Evolutionary conservation across 2,113 vertebrate species (phyloP).

Genomic region (Rana temporaria): DNA sequence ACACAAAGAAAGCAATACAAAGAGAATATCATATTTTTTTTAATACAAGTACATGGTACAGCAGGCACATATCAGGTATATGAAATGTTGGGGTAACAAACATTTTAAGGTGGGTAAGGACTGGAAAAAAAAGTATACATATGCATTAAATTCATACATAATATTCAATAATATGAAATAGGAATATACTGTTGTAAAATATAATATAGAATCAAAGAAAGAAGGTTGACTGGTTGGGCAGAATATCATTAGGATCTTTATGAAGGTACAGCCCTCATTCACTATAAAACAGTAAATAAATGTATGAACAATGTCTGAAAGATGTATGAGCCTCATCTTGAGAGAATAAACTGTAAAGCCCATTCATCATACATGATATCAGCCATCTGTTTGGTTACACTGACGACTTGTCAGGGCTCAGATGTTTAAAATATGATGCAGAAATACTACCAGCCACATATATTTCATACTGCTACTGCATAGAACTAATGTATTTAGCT

Average conservation of each 20-base stretch:
- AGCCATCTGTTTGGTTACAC: conserved; percentile 15
- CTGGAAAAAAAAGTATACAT: no score
- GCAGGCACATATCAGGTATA: no score
- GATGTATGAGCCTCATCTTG: conserved; percentile 42
- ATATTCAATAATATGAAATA: no score
- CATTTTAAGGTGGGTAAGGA: no score
- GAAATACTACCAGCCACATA: neutral
- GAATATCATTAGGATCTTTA: neutral
- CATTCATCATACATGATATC: conserved; percentile 39
- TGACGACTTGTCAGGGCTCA: conserved; percentile 24
- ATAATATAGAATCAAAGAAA: neutral
- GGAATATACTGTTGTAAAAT: no score
- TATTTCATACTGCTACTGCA: no score
- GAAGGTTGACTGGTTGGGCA: neutral
- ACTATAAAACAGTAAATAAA: conserved; percentile 20
- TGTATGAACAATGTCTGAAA: conserved; percentile 35
- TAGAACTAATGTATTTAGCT: no score
- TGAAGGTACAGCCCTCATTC: neutral
- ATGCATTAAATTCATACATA: no score
- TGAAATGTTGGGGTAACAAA: no score
- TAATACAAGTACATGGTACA: no score
- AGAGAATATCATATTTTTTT: no score
- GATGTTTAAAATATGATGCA: conserved; percentile 23
- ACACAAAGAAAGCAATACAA: no score
- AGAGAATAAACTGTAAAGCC: conserved; percentile 31